phyloP scores from a whole-genome alignment of 1,140 invertebrate genomes.

The Orussus abietinus region DNA sequence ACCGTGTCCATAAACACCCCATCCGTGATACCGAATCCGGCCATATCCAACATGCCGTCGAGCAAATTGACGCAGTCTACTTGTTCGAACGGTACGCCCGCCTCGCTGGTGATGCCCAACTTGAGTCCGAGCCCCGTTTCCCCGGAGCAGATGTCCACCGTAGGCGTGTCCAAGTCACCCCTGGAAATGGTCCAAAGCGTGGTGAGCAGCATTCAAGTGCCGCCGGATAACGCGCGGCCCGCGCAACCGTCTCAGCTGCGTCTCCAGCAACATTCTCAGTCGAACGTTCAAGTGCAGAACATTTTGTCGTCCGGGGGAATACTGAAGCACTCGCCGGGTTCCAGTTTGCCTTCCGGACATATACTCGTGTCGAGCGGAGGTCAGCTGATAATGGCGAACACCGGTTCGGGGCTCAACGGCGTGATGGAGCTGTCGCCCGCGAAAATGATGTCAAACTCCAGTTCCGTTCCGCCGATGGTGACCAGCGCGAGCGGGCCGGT shows the following conservation, averaged over 20 bases:
- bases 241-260: slow-evolving; percentile 29
- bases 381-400: slow-evolving; percentile 67
- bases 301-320: slow-evolving; percentile 45
- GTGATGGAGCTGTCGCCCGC: slow-evolving; percentile 65
- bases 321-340: slow-evolving; percentile 49
- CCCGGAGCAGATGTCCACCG: too few species aligned
- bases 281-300: slow-evolving; percentile 43
- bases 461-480: slow-evolving; percentile 63
- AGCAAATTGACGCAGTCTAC: slow-evolving; percentile 25
- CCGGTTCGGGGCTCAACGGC: slow-evolving; percentile 54
- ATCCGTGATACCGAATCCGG: slow-evolving; percentile 44
- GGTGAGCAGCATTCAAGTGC: slow-evolving; percentile 70
- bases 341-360: slow-evolving; percentile 61
- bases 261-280: slow-evolving; percentile 28
- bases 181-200: slow-evolving; percentile 78
- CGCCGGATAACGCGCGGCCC: slow-evolving; percentile 44
- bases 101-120: too few species aligned
- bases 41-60: slow-evolving; percentile 38
- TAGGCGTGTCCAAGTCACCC: slow-evolving; percentile 67
- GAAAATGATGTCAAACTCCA: slow-evolving; percentile 57
- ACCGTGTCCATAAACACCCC: slow-evolving; percentile 69
- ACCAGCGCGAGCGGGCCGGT: slow-evolving; percentile 69
- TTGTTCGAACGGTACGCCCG: too few species aligned
- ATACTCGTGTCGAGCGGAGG: slow-evolving; percentile 71
- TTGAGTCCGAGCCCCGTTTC: slow-evolving; percentile 24